phyloP scores from a whole-genome alignment of 2,888 invertebrate genomes.

The Bruchidius siliquastri region DNA sequence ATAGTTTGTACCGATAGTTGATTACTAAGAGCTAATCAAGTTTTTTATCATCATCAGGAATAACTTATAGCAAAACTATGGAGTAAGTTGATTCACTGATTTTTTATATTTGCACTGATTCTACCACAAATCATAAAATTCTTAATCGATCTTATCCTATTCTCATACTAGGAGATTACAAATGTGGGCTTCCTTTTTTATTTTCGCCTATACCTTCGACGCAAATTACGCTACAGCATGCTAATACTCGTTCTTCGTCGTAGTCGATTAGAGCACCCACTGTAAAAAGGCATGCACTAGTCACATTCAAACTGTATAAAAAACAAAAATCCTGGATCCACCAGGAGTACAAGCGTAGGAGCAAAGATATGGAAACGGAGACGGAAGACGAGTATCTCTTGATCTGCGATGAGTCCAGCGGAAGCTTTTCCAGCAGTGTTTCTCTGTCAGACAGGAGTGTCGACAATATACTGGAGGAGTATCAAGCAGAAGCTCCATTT shows the following conservation, averaged over 20 bases:
- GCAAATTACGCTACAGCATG: not conserved
- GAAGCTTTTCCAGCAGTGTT: slow-evolving; percentile 68
- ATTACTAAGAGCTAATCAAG: too few species aligned
- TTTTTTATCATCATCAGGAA: too few species aligned
- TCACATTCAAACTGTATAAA: slow-evolving; percentile 17
- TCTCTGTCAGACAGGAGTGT: slow-evolving; percentile 72
- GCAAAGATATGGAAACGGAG: slow-evolving; percentile 81
- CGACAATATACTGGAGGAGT: slow-evolving; percentile 80
- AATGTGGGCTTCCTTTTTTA: too few species aligned
- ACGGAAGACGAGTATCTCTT: slow-evolving; percentile 56
- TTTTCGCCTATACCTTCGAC: too few species aligned
- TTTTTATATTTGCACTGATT: too few species aligned
- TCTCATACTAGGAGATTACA: too few species aligned
- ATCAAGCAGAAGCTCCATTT: slow-evolving; percentile 80
- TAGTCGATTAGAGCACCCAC: slow-evolving; percentile 1
- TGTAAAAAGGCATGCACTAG: slow-evolving; percentile 20
- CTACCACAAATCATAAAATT: too few species aligned
- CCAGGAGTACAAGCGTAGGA: slow-evolving; percentile 79
- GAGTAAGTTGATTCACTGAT: too few species aligned
- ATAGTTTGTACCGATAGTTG: too few species aligned
- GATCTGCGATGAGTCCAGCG: slow-evolving; percentile 61
- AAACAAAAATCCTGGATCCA: slow-evolving; percentile 26
- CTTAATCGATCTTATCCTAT: too few species aligned
- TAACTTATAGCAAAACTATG: too few species aligned
- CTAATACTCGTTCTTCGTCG: slow-evolving; percentile 1